phyloP scores from a whole-genome alignment of 2,888 invertebrate genomes.

The Drosophila paramelanica region DNA sequence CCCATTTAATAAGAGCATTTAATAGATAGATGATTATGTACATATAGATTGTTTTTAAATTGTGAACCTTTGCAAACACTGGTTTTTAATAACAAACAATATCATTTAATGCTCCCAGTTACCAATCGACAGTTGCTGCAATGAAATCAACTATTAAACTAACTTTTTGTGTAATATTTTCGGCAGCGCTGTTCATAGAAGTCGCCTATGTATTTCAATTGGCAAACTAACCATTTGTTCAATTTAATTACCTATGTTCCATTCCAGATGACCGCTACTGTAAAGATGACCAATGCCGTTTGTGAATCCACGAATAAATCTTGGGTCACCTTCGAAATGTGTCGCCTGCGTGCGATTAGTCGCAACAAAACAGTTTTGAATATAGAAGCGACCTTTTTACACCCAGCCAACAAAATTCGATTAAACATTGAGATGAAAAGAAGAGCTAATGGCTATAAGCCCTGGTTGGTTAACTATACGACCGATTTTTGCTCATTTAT shows the following conservation, averaged over 20 bases:
- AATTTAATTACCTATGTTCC: neutral
- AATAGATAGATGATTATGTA: too few species aligned
- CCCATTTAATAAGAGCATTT: too few species aligned
- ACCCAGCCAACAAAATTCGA: conserved; percentile 3
- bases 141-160: neutral
- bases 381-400: conserved; percentile 2
- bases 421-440: conserved; percentile 4
- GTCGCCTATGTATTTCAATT: neutral
- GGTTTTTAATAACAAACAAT: too few species aligned
- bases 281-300: too few species aligned
- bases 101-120: neutral
- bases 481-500: conserved; percentile 21
- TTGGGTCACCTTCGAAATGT: too few species aligned
- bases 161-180: neutral
- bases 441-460: conserved; percentile 39
- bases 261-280: too few species aligned
- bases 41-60: too few species aligned
- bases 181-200: neutral
- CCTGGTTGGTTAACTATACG: conserved; percentile 21
- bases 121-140: neutral
- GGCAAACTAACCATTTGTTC: too few species aligned
- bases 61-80: too few species aligned
- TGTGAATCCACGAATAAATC: too few species aligned
- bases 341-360: too few species aligned
- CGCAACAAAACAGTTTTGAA: conserved; percentile 22